phyloP scores from a whole-genome alignment of 2,888 invertebrate species.

The Druceiella hillmani region DNA sequence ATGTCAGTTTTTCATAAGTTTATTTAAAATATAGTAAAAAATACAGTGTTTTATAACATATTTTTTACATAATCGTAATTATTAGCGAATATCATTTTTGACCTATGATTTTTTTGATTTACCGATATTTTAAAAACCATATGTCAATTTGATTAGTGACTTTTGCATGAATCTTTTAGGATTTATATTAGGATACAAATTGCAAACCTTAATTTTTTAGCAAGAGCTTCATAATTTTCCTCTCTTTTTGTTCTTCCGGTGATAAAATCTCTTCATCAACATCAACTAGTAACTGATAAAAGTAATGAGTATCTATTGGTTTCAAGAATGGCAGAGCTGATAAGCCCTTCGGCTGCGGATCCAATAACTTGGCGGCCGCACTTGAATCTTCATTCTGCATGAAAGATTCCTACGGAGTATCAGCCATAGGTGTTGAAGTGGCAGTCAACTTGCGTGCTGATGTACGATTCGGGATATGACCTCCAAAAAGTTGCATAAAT shows the following conservation, averaged over 20 bases:
- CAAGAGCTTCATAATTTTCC: conserved; percentile 98
- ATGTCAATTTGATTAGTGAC: too few species aligned
- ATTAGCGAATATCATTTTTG: too few species aligned
- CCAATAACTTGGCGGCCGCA: conserved; percentile 74
- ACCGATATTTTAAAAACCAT: too few species aligned
- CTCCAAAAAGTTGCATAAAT: too few species aligned
- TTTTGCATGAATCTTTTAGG: too few species aligned
- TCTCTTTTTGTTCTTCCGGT: conserved; percentile 96
- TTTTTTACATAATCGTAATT: too few species aligned
- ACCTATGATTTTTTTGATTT: too few species aligned
- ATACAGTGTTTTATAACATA: too few species aligned
- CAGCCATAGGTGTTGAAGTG: conserved; percentile 95
- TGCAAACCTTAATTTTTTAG: conserved; percentile 82
- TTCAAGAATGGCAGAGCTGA: conserved; percentile 96
- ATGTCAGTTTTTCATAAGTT: too few species aligned
- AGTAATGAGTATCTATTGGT: conserved; percentile 99
- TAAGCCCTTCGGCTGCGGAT: conserved; percentile 93
- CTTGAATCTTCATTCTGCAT: conserved; percentile 88
- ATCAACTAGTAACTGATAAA: conserved; percentile 95
- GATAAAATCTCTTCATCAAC: conserved; percentile 95
- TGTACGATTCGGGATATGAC: conserved; percentile 94
- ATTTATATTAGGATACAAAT: too few species aligned
- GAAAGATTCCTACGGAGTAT: conserved; percentile 90
- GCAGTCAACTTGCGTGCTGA: conserved; percentile 96
- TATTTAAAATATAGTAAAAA: too few species aligned